phyloP scores from a whole-genome alignment of 2,113 vertebrate genomes.

The Aegotheles bennettii region DNA sequence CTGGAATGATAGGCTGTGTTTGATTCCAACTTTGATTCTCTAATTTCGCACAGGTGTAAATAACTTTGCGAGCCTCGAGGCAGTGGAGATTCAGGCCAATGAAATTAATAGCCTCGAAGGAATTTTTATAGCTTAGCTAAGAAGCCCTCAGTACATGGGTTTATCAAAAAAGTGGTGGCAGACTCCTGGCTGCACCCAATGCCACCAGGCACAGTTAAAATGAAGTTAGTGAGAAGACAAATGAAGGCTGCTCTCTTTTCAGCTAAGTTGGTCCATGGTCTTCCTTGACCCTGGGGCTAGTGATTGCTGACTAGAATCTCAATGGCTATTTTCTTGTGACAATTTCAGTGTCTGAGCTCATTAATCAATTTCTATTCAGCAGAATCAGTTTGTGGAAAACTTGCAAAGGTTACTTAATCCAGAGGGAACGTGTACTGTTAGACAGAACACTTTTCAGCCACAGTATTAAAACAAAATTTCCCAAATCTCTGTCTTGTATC shows the following conservation, averaged over 20 bases:
- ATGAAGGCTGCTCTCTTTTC: neutral
- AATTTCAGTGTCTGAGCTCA: slow-evolving; percentile 57
- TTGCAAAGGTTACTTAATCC: slow-evolving; percentile 69
- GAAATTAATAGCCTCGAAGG: neutral
- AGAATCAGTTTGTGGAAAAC: slow-evolving; percentile 65
- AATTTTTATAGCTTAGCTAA: neutral
- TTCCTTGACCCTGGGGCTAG: slow-evolving; percentile 48
- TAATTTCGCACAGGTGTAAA: neutral
- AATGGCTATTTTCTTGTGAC: slow-evolving; percentile 58
- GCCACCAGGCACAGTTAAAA: neutral
- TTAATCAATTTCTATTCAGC: slow-evolving; percentile 61
- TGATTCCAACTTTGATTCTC: neutral
- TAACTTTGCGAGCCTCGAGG: neutral
- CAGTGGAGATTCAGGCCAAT: neutral
- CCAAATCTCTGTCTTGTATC: slow-evolving; percentile 29
- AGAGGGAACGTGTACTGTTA: slow-evolving; percentile 6
- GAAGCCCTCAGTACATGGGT: neutral
- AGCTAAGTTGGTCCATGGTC: neutral
- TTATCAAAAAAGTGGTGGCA: slow-evolving; percentile 16
- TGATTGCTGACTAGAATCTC: slow-evolving; percentile 39
- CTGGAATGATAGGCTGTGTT: neutral
- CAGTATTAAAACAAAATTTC: slow-evolving; percentile 53
- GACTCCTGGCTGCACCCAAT: neutral
- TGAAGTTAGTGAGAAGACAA: slow-evolving; percentile 44
- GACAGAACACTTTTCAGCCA: slow-evolving; percentile 62